Conservation (phyloP, 2,797 vertebrate genomes). For the Emys orbicularis region DNA sequence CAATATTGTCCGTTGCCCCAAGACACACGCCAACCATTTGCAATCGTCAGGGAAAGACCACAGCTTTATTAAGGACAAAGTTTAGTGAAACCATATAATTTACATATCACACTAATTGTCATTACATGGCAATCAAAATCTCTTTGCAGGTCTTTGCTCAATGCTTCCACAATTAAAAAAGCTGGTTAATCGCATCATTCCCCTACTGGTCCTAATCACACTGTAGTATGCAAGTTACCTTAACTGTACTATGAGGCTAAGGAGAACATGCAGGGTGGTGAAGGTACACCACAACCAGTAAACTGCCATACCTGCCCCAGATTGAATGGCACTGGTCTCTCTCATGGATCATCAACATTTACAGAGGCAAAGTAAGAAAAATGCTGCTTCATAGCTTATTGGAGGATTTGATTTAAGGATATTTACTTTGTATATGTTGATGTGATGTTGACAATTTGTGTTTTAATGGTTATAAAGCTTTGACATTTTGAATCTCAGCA, state of each 20-base stretch:
- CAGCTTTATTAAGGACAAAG: slow-evolving; percentile 47
- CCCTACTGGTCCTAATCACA: slow-evolving; percentile 31
- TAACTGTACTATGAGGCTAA: background rate
- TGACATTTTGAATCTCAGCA: background rate
- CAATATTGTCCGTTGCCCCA: background rate
- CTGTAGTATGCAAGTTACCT: background rate
- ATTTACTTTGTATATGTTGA: background rate
- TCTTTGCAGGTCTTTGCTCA: slow-evolving; percentile 28
- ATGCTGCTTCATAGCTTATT: background rate
- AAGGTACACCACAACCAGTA: background rate
- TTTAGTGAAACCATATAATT: slow-evolving; percentile 33
- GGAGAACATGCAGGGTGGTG: fast-evolving
- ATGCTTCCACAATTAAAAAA: slow-evolving; percentile 60
- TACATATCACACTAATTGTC: slow-evolving; percentile 42
- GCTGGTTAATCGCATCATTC: slow-evolving; percentile 42
- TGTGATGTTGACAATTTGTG: background rate
- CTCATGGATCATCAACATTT: background rate
- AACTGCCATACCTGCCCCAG: background rate
- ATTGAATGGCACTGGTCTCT: background rate
- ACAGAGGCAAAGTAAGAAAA: background rate
- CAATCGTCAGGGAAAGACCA: background rate
- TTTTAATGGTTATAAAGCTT: background rate
- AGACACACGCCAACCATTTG: slow-evolving; percentile 1
- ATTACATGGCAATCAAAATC: slow-evolving; percentile 43
- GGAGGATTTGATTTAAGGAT: background rate